Percentiles rank a stretch among this genome's conserved stretches.
These are phyloP conservation scores for Orycteropus afer DNA, from an alignment of 2,113 vertebrate species.

Conservation along the genomic window DNA sequence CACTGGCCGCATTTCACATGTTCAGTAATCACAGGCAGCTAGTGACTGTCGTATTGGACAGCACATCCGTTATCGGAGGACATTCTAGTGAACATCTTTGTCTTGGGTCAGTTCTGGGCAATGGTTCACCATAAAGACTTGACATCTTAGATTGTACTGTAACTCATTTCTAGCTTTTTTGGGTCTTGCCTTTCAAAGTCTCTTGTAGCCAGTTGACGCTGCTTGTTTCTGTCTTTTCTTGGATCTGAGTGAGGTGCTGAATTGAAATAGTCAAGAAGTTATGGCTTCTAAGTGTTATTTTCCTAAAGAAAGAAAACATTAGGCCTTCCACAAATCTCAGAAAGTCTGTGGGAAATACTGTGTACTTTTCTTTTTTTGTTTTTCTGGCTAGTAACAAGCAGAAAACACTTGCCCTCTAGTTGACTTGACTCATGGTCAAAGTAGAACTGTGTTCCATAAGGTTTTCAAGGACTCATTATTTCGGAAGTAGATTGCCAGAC, in stretches of 20 bases:
- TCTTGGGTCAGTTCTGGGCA: neutral
- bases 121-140: accelerated
- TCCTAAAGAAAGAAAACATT: neutral
- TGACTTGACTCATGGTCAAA: neutral
- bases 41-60: accelerated
- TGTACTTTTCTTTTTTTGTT: neutral
- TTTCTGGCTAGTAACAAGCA: neutral
- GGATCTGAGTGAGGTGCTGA: neutral
- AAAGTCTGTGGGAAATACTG: neutral
- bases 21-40: neutral
- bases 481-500: neutral
- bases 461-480: neutral
- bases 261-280: neutral
- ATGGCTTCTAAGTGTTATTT: neutral
- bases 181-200: neutral
- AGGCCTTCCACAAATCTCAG: neutral
- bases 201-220: neutral
- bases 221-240: neutral
- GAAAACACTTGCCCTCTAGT: no score
- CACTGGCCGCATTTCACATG: neutral
- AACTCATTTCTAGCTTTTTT: neutral
- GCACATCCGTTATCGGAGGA: accelerated
- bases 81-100: neutral
- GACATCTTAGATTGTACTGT: neutral
- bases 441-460: neutral